Conservation (phyloP, 2,113 vertebrate genomes). For the Platysteira castanea region DNA sequence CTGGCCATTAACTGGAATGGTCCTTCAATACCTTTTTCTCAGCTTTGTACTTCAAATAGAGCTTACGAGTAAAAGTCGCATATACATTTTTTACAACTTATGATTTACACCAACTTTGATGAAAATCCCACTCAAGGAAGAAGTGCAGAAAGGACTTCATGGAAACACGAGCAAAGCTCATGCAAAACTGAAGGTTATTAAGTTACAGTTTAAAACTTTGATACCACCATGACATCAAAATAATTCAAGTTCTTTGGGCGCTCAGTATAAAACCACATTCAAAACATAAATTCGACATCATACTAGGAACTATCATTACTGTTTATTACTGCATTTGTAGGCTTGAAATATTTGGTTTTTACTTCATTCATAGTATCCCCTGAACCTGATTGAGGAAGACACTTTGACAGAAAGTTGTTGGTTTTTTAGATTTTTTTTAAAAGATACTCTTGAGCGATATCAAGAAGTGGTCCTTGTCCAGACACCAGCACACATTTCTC, state of each 20-base stretch:
- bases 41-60: neutral
- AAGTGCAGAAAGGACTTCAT: neutral
- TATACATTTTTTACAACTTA: neutral
- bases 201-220: neutral
- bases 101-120: neutral
- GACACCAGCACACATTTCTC: constrained; percentile 86
- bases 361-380: neutral
- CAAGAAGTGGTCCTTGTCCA: constrained; percentile 84
- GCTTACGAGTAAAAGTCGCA: neutral
- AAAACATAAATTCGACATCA: neutral
- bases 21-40: neutral
- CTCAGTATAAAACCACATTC: neutral
- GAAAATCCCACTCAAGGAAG: neutral
- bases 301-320: neutral
- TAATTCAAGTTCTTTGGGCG: neutral
- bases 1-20: neutral
- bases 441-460: constrained; percentile 89
- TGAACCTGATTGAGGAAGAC: neutral
- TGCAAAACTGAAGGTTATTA: neutral
- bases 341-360: neutral
- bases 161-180: neutral
- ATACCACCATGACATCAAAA: neutral
- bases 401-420: neutral
- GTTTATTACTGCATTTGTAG: neutral
- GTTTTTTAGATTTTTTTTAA: neutral